Evolutionary conservation across 2,888 invertebrate species (phyloP), one percentile per base, ranked within the genome.

Genomic region (Meliscaeva auricollis): DNA sequence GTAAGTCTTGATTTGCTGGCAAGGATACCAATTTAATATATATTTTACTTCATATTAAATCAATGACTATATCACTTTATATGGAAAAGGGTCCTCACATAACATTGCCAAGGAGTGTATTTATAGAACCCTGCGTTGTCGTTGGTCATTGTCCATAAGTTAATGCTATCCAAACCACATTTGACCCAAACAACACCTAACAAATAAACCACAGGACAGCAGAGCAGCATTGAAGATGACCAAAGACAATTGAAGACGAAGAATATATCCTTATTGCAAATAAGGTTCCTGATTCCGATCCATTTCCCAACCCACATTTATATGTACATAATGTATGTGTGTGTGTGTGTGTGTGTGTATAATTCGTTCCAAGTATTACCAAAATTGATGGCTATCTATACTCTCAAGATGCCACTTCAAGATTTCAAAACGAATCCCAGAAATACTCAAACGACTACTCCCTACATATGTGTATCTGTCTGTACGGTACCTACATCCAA

Each of bases 201-300:
- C 69, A 62, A 32, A 44, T 62, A 46, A 38, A 60, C 68, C 38
- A 79, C 66, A 48, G 48, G 11, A 17, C 9, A 32, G 6, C 15
- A 32, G 60, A 26, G 26, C 26, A 26, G 26, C 26, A 26, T 38
- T 58, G 35, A 69, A 69, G 52, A 20, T 38, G 48, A 32, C 62
- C 30, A 62, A 70, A 81, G 76, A 81, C 81, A 81, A 81, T 77
- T 44, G 77, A 66, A 68, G 73, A 48, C 48, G 38, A 54, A 38
- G 68, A 73, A 77, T n/a, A n/a, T n/a, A n/a, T 68, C 77, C 72
- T 73, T 77, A 73, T 58, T 73, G 77, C 72, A 82, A 82, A 77
- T 77, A 82, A 73, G 72, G 60, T 82, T 75, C 35, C 56, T 60
- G 35, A 77, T 77, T 82, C 73, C 54, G 32, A 77, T 62, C 81